Conservation (phyloP, 2,113 vertebrate species). For the Lasiurus borealis region DNA sequence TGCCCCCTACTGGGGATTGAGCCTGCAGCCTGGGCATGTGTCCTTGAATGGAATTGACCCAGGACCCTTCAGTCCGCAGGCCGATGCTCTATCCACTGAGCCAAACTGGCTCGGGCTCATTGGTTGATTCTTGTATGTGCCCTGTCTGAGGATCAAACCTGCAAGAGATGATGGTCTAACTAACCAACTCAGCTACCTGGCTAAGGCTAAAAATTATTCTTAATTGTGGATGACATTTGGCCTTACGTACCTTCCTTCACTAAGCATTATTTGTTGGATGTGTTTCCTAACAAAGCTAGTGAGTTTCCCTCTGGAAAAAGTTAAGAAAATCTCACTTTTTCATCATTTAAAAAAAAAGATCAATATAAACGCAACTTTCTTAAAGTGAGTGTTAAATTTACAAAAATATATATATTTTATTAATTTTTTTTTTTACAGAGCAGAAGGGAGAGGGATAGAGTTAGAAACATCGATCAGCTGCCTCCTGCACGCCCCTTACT, state of each 20-base stretch:
- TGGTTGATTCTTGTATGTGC: not conserved
- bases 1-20: no score
- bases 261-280: not conserved
- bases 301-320: not conserved
- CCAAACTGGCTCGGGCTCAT: not conserved
- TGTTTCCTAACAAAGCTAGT: slow-evolving; percentile 18
- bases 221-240: slow-evolving; percentile 5
- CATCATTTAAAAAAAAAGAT: not conserved
- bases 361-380: not conserved
- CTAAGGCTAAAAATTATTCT: not conserved
- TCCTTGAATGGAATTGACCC: no score
- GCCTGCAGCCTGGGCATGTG: no score
- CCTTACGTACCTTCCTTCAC: not conserved
- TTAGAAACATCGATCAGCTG: no score
- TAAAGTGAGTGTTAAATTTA: slow-evolving; percentile 17
- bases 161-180: not conserved
- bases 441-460: no score
- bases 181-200: not conserved
- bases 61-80: no score
- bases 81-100: no score
- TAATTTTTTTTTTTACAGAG: no score
- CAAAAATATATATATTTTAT: no score
- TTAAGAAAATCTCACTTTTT: slow-evolving; percentile 35
- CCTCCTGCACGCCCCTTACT: no score
- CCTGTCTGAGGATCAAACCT: not conserved